phyloP scores from a whole-genome alignment of 1,140 invertebrate genomes.

The Calephelis virginiensis region DNA sequence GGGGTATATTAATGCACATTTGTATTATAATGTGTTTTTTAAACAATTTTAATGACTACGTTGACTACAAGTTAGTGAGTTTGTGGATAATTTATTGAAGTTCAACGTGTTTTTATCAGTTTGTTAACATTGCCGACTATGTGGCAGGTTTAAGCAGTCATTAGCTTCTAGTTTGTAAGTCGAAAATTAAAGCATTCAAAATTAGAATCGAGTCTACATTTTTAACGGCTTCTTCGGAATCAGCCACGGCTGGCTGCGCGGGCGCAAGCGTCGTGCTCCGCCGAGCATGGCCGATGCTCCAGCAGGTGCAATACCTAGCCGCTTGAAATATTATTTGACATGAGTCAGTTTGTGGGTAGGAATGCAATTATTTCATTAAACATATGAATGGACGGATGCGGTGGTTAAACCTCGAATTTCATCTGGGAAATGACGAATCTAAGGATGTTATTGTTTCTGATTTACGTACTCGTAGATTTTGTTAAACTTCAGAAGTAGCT shows the following conservation, averaged over 20 bases:
- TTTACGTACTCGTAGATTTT: no score
- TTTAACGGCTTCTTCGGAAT: slow-evolving; percentile 29
- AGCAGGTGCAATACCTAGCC: slow-evolving; percentile 51
- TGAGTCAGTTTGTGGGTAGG: slow-evolving; percentile 23
- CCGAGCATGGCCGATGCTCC: slow-evolving; percentile 37
- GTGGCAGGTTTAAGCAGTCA: slow-evolving; percentile 2
- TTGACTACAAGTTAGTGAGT: no score
- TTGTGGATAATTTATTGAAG: no score
- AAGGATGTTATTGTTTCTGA: neutral
- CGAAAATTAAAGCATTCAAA: slow-evolving; percentile 25
- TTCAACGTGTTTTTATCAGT: neutral
- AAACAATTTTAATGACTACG: no score
- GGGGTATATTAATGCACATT: no score
- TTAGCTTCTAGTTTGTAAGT: slow-evolving; percentile 3
- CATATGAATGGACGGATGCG: slow-evolving; percentile 26
- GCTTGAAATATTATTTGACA: slow-evolving; percentile 30
- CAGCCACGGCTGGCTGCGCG: slow-evolving; percentile 21
- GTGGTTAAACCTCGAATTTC: slow-evolving; percentile 22
- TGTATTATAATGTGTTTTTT: no score
- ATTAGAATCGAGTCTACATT: slow-evolving; percentile 23
- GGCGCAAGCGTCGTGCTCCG: slow-evolving; percentile 39
- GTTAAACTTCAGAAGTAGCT: no score
- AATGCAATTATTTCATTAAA: slow-evolving; percentile 27
- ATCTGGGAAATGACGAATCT: slow-evolving; percentile 6
- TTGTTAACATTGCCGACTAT: neutral